Evolutionary conservation across 92 coral and sea anemone genomes (phyloP).

Genomic region (Zoanthus gigantus): DNA sequence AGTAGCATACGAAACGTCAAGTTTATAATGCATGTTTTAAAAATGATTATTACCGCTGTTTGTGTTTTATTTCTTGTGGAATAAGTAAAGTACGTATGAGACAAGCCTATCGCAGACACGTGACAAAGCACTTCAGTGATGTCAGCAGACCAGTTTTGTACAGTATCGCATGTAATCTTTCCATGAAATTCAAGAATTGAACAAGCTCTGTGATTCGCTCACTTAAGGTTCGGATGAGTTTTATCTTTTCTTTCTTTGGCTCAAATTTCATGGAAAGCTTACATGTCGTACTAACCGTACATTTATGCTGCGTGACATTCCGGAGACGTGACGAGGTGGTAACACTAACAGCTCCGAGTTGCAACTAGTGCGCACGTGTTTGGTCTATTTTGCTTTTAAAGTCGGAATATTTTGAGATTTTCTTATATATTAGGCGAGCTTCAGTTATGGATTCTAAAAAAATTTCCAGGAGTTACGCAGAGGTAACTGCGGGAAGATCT

Average conservation of each 20-base stretch:
- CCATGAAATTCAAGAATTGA: no score
- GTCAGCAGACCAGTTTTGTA: no score
- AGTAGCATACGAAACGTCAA: no score
- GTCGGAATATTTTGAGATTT: neutral
- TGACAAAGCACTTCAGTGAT: neutral
- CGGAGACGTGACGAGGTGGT: neutral
- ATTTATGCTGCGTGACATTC: neutral
- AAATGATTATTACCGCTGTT: no score
- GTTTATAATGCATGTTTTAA: no score
- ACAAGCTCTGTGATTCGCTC: no score
- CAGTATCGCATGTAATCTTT: no score
- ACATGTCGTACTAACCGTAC: neutral
- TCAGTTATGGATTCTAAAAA: neutral
- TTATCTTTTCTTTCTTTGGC: no score
- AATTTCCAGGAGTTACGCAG: neutral
- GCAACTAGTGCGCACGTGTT: neutral
- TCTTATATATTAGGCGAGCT: slow-evolving; percentile 7
- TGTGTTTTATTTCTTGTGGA: no score
- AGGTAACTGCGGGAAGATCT: slow-evolving; percentile 1
- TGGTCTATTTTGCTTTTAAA: neutral
- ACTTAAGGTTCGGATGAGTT: no score
- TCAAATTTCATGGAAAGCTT: no score
- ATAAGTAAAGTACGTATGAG: no score
- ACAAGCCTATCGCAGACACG: neutral
- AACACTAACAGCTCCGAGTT: neutral